Base-by-base conservation (phyloP, 2,113 vertebrate genomes). In the Girardinichthys multiradiatus region DNA sequence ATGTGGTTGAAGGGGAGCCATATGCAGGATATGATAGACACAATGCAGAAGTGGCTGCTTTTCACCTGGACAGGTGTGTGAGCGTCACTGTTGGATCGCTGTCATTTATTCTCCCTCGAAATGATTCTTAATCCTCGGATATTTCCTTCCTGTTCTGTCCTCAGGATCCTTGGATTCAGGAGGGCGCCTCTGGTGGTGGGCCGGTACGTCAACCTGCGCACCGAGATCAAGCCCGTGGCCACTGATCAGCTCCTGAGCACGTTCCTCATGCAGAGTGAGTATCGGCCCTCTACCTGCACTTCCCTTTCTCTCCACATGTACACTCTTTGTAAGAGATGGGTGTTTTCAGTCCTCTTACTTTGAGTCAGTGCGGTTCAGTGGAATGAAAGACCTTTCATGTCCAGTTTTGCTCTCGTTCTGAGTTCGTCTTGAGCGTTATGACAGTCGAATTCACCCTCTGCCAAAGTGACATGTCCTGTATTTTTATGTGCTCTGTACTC, bases 11-110 rank as follows among this genome's bases (percentile, higher is more conserved):
- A 86, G 98, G 98, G 42, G 98, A 99, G 31, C 98, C 98, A 0
- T 99, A 98, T 0, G 97, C 98, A 26, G 98, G 98, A 24, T 99
- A 99, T 0, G 98, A 99, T 80, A 91, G 98, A 67, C 98, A 99
- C 93, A 99, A 99, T 0, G 98, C 98, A 37, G 98, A 99, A 86
- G 96, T 99, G 73, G 97, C 97, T 48, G 98, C 98, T 73, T 99
- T 99, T 87, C 98, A 99, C 82, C 88, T 99, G 90, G 98, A 99
- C 91, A 97, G 98, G 98, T 99, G 91, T 29, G 68, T 76, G 15
- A 39, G 4, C 58, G 4, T 24, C 27, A 33, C 37, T 29, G 3
- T 2, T 60, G 24, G 24, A 17, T 24, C 9, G 8, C 15, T 26
- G n/a, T 6, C 39, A 2, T 24, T 51, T 51, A 51, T 51, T 51